Evolutionary conservation across 2,113 vertebrate species (phyloP).

Genomic region (Rhodinocichla rosea): DNA sequence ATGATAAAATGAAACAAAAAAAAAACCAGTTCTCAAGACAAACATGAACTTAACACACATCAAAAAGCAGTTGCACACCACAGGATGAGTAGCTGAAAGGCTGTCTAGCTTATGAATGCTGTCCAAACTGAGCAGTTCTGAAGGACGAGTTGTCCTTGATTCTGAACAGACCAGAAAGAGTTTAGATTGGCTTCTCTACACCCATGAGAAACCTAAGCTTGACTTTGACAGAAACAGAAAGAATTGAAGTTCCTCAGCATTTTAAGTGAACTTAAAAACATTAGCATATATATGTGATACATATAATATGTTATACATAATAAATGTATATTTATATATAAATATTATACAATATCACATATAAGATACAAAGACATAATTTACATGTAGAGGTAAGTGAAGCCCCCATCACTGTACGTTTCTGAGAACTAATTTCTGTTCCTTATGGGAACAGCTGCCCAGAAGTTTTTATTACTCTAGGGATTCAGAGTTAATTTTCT

Average conservation of each 20-base stretch:
- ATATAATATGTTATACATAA: background rate
- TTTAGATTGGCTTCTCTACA: background rate
- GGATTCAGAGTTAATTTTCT: background rate
- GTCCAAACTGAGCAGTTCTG: background rate
- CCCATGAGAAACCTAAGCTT: background rate
- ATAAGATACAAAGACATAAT: background rate
- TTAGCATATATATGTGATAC: background rate
- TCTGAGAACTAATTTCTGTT: background rate
- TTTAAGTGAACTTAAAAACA: background rate
- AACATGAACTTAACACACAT: background rate
- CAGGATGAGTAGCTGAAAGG: background rate
- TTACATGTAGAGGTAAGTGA: background rate
- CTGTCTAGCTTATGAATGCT: background rate
- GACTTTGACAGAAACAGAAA: background rate
- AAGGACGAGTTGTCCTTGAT: background rate
- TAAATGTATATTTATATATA: background rate
- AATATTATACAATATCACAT: background rate
- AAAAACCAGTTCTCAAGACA: background rate
- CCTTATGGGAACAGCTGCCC: background rate
- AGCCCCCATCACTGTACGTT: background rate
- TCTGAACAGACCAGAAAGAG: background rate
- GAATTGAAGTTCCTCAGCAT: background rate
- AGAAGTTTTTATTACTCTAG: background rate
- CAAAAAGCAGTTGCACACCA: background rate
- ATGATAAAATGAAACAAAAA: background rate